These are phyloP conservation scores for Toxotes lorentzi DNA, from an alignment of 2,797 vertebrate genomes.

Conservation along the genomic window DNA sequence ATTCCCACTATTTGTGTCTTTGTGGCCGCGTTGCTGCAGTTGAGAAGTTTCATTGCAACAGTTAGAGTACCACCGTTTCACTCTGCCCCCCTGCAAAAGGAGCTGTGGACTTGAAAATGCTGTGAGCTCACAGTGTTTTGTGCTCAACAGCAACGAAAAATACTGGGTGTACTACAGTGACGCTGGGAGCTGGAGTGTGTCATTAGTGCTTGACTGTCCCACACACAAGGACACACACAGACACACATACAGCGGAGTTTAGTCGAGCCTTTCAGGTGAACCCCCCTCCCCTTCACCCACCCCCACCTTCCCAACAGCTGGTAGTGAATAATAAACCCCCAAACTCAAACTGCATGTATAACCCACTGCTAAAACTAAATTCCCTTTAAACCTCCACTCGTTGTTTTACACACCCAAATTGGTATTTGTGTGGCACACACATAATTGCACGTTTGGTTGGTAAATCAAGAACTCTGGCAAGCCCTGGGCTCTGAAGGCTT, in stretches of 20 bases:
- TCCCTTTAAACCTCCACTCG: conserved; percentile 76
- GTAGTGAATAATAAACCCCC: conserved; percentile 64
- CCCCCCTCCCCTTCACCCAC: conserved; percentile 33
- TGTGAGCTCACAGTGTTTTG: conserved; percentile 66
- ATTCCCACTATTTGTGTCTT: conserved; percentile 62
- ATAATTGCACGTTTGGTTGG: conserved; percentile 88
- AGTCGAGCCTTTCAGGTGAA: conserved; percentile 38
- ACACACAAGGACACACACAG: conserved; percentile 47
- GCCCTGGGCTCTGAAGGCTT: conserved; percentile 80
- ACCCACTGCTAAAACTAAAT: conserved; percentile 68
- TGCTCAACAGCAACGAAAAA: conserved; percentile 61
- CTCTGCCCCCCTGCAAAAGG: conserved; percentile 15
- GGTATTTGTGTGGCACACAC: conserved; percentile 85
- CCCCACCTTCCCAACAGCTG: conserved; percentile 65
- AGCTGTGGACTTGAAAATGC: conserved; percentile 41
- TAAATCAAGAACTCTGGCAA: conserved; percentile 85
- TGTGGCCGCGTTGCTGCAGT: conserved; percentile 19
- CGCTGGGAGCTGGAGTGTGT: conserved; percentile 58
- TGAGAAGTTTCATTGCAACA: conserved; percentile 44
- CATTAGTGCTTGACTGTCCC: conserved; percentile 71
- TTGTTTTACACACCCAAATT: conserved; percentile 88
- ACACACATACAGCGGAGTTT: conserved; percentile 16
- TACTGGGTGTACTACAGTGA: conserved; percentile 67
- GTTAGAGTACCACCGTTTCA: conserved; percentile 7
- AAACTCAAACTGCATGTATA: conserved; percentile 58